Conservation (phyloP, 92 coral and sea anemone species). For the Zoanthus solanderi region DNA sequence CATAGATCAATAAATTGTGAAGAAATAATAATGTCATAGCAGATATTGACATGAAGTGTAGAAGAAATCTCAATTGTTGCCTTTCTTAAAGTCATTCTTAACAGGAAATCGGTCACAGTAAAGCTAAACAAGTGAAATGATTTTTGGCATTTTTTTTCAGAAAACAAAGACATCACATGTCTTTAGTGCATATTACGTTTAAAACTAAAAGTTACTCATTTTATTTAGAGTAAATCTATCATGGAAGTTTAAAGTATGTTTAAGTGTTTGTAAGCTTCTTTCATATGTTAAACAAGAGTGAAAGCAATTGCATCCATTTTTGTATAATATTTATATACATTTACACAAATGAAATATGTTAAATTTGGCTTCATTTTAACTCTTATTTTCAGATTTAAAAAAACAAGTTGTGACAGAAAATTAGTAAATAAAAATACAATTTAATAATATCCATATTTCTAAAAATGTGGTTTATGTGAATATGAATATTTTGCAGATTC, state of each 20-base stretch:
- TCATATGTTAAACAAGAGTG: not conserved
- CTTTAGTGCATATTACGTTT: not conserved
- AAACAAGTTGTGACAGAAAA: too few relatives aligned
- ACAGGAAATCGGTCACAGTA: not conserved
- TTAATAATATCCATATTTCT: not conserved
- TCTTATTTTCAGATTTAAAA: too few relatives aligned
- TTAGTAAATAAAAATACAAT: too few relatives aligned
- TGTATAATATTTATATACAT: too few relatives aligned
- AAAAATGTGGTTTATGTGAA: too few relatives aligned
- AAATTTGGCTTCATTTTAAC: too few relatives aligned
- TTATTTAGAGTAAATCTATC: not conserved
- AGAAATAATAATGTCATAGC: not conserved
- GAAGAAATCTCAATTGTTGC: not conserved
- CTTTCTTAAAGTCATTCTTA: not conserved
- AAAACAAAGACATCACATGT: not conserved
- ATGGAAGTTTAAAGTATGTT: not conserved
- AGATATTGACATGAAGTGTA: not conserved
- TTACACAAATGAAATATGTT: too few relatives aligned
- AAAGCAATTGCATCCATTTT: not conserved
- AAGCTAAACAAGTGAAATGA: not conserved
- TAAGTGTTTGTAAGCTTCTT: not conserved
- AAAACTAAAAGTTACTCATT: not conserved
- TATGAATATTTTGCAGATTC: conserved; percentile 31
- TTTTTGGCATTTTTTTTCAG: not conserved
- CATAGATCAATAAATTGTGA: not conserved